Percentiles rank a stretch among this genome's conserved stretches.
phyloP scores from a whole-genome alignment of 2,797 vertebrate species.

The Girardinus metallicus region DNA sequence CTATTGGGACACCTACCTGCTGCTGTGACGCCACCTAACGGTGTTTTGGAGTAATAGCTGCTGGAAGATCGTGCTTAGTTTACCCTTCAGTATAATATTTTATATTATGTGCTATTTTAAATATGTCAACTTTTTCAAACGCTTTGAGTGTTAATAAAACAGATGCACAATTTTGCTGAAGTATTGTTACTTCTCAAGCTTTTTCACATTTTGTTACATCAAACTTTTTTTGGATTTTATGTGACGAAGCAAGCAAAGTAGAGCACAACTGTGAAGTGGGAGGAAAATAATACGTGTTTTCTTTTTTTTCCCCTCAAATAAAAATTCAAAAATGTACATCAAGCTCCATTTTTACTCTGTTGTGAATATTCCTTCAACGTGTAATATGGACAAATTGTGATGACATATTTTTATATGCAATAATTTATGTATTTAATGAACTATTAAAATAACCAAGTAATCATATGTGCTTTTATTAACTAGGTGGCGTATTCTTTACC shows the following conservation, averaged over 20 bases:
- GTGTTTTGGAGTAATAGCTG: not conserved
- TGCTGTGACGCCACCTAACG: slow-evolving; percentile 55
- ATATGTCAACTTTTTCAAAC: not conserved
- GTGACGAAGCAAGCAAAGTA: not conserved
- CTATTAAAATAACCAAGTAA: not conserved
- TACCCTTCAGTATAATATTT: not conserved
- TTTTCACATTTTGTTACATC: not conserved
- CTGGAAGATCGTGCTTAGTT: not conserved
- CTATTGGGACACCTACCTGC: not conserved
- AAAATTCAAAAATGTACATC: not conserved
- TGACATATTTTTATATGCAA: not conserved
- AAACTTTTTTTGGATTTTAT: not conserved
- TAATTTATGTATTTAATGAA: not conserved
- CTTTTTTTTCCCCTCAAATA: not conserved
- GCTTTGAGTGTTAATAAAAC: not conserved
- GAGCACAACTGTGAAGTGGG: not conserved
- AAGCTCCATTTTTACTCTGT: not conserved
- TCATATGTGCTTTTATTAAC: not conserved
- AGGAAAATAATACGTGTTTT: not conserved
- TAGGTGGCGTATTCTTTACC: not conserved
- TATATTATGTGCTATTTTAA: not conserved
- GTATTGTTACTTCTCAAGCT: not conserved
- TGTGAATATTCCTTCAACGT: not conserved
- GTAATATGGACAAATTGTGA: not conserved
- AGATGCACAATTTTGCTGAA: not conserved